A percentile compares a stretch with the other conserved stretches of the same genome.
Conservation (phyloP, 2,797 vertebrate genomes). For the Arctocebus calabarensis region DNA sequence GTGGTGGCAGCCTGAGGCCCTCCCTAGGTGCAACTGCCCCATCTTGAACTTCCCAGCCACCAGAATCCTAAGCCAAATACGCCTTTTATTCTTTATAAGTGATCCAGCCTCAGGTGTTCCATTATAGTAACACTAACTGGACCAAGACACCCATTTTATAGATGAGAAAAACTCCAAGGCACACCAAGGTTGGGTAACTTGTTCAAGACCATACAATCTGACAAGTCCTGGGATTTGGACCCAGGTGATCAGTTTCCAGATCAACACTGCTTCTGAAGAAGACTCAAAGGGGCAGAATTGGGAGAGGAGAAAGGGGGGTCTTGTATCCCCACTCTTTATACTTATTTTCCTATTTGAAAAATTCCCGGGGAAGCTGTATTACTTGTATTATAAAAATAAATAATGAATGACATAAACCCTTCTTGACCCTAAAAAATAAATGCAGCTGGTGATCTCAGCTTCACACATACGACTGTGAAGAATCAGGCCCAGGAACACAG, state of each 20-base stretch:
- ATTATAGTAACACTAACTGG: not conserved
- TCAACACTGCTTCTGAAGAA: not conserved
- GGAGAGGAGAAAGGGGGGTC: not conserved
- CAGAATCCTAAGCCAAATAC: not conserved
- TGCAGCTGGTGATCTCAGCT: not conserved
- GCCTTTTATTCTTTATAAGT: not conserved
- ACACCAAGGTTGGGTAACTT: not conserved
- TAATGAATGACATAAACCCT: not conserved
- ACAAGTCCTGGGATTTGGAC: not conserved
- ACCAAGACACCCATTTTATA: not conserved
- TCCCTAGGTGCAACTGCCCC: not conserved
- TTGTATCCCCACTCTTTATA: not conserved
- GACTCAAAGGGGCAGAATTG: accelerated
- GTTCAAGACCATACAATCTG: not conserved
- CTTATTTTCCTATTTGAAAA: not conserved
- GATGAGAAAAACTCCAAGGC: not conserved
- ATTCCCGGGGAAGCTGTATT: not conserved
- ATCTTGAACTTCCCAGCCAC: not conserved
- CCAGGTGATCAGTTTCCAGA: not conserved
- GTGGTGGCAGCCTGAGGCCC: not conserved
- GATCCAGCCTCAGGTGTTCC: not conserved
- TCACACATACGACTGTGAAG: slow-evolving; percentile 11
- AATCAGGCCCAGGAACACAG: not conserved
- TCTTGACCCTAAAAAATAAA: not conserved
- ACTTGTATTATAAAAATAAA: slow-evolving; percentile 43